phyloP scores from a whole-genome alignment of 2,888 invertebrate species.

The Cerceris rybyensis region DNA sequence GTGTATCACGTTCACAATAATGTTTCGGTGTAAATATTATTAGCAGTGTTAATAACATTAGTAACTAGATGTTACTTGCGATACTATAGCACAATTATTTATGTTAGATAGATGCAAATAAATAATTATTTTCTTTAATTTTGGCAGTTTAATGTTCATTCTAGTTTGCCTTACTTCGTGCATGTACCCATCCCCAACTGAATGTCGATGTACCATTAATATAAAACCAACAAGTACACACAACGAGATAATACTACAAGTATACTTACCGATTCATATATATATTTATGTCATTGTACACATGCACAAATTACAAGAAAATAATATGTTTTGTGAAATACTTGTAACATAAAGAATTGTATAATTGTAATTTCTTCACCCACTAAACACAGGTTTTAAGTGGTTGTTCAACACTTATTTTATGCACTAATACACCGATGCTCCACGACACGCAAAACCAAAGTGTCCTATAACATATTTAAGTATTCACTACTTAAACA shows the following conservation, averaged over 20 bases:
- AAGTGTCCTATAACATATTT: conserved; percentile 25
- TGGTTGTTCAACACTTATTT: conserved; percentile 23
- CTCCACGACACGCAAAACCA: conserved; percentile 12
- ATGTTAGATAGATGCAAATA: conserved; percentile 65
- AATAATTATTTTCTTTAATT: conserved; percentile 73
- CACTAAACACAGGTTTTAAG: conserved; percentile 33
- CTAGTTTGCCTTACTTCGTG: conserved; percentile 63
- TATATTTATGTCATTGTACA: neutral
- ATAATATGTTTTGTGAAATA: conserved; percentile 41
- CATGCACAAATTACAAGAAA: neutral
- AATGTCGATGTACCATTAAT: conserved; percentile 46
- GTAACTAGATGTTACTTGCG: conserved; percentile 60
- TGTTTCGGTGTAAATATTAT: conserved; percentile 61
- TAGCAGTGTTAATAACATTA: conserved; percentile 56
- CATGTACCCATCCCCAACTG: conserved; percentile 53
- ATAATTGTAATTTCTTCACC: conserved; percentile 42
- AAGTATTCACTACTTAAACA: conserved; percentile 31
- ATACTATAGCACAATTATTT: conserved; percentile 66
- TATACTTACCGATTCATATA: neutral
- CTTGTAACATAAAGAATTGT: conserved; percentile 32
- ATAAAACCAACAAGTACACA: conserved; percentile 23
- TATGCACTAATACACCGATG: conserved; percentile 40
- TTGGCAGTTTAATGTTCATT: conserved; percentile 60
- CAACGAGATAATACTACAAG: neutral
- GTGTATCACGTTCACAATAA: conserved; percentile 54